Conservation (phyloP, 2,113 vertebrate genomes). For the Gnathonemus longibarbis region DNA sequence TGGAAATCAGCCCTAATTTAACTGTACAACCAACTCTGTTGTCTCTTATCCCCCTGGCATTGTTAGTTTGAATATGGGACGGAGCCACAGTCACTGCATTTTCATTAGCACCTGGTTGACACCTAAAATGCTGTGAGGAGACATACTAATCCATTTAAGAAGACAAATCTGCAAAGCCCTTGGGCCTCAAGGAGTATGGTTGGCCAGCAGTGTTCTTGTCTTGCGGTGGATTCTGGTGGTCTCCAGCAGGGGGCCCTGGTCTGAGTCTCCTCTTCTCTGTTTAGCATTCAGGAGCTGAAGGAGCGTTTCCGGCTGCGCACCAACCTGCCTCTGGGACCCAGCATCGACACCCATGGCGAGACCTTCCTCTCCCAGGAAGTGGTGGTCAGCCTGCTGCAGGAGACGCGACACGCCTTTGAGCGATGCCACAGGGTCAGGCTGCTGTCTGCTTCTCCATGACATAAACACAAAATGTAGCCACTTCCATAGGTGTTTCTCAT, state of each 20-base stretch:
- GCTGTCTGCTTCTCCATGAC: neutral
- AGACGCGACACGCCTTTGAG: constrained; percentile 96
- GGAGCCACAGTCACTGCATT: neutral
- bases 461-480: neutral
- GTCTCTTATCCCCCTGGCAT: neutral
- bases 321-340: constrained; percentile 85
- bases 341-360: constrained; percentile 95
- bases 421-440: constrained; percentile 82
- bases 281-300: constrained; percentile 94
- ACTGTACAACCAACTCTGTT: neutral
- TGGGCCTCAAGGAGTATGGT: neutral
- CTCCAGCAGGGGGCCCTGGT: neutral
- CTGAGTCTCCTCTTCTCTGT: neutral
- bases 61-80: neutral
- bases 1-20: neutral
- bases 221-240: neutral
- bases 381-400: constrained; percentile 93
- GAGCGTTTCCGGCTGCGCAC: constrained; percentile 90
- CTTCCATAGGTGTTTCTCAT: neutral
- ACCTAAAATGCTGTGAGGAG: neutral
- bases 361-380: constrained; percentile 95
- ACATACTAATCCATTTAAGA: neutral
- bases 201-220: neutral
- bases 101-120: neutral
- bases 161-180: neutral